Percentiles rank a stretch among this genome's conserved stretches.
Conservation (phyloP, 1,140 invertebrate species). For the Lysiphlebus fabarum region DNA sequence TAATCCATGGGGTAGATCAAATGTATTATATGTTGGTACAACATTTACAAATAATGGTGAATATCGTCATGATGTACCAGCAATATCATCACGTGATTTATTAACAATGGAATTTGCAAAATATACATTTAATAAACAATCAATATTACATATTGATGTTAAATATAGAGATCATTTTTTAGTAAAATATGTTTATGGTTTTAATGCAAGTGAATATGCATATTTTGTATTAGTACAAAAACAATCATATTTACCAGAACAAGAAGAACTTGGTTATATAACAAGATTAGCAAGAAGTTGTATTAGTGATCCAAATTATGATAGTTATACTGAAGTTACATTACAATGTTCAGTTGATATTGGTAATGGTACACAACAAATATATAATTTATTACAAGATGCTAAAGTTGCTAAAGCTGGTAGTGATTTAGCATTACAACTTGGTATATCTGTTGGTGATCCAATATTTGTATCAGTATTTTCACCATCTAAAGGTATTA, state of each 20-base stretch:
- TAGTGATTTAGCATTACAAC: conserved; percentile 71
- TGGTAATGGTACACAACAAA: conserved; percentile 44
- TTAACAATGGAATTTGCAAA: conserved; percentile 76
- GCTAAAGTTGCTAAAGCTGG: conserved; percentile 81
- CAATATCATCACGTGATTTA: conserved; percentile 82
- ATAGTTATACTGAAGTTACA: conserved; percentile 93
- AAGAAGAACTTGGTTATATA: conserved; percentile 86
- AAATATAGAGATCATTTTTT: conserved; percentile 93
- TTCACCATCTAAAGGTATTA: conserved; percentile 78
- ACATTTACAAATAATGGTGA: conserved; percentile 91
- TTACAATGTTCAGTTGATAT: conserved; percentile 73
- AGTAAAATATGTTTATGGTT: conserved; percentile 93
- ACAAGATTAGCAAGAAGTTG: conserved; percentile 87
- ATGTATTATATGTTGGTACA: conserved; percentile 90
- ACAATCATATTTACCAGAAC: conserved; percentile 79
- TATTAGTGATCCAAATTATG: conserved; percentile 90
- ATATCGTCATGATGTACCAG: conserved; percentile 90
- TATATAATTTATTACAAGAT: conserved; percentile 89
- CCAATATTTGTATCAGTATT: conserved; percentile 80
- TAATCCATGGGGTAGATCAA: conserved; percentile 68
- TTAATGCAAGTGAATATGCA: conserved; percentile 89
- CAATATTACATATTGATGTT: conserved; percentile 85
- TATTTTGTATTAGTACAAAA: conserved; percentile 96
- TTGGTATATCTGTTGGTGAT: conserved; percentile 75
- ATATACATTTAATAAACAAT: conserved; percentile 81